Base-by-base conservation (phyloP, 2,888 invertebrate genomes). In the Acanthosoma haemorrhoidale region DNA sequence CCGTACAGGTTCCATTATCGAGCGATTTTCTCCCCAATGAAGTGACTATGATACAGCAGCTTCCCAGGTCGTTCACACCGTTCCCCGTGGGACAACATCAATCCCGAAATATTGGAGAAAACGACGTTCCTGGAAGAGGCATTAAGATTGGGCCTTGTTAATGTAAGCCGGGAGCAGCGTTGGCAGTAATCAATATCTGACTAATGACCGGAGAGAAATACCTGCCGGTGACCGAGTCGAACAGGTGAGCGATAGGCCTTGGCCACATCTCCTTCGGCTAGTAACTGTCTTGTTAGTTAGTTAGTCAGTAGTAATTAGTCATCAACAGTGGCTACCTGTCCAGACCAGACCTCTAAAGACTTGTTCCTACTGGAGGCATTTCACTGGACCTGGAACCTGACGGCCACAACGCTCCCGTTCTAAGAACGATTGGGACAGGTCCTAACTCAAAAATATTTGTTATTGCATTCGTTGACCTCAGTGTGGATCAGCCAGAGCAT, bases 271-370 rank as follows among this genome's bases (percentile, higher is more conserved):
- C 51, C 13, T 21, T 25, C 51, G 29, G 29, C 51, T 51, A 25
- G 29, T 51, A 51, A 51, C 51, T 25, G 51, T n/a, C n/a, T n/a
- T n/a, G n/a, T n/a, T n/a, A n/a, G 51, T 51, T 51, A 51, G 51
- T 51, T 51, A 51, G 51, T 25, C n/a, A 9, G 4, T 32, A 32
- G 32, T 9, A 32, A 9, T 32, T 32, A 32, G 32, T 32, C n/a
- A n/a, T n/a, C n/a, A n/a, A n/a, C n/a, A n/a, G n/a, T n/a, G n/a
- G n/a, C n/a, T 51, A 25, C 25, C 51, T 25, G 25, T n/a, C 51
- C 8, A n/a, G n/a, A n/a, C n/a, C n/a, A n/a, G n/a, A n/a, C n/a
- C n/a, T n/a, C n/a, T n/a, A n/a, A n/a, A n/a, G n/a, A n/a, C n/a
- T n/a, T n/a, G n/a, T n/a, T n/a, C n/a, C n/a, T n/a, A n/a, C n/a